Evolutionary conservation across 2,888 invertebrate species (phyloP).

Genomic region (Ecliptopera silaceata): DNA sequence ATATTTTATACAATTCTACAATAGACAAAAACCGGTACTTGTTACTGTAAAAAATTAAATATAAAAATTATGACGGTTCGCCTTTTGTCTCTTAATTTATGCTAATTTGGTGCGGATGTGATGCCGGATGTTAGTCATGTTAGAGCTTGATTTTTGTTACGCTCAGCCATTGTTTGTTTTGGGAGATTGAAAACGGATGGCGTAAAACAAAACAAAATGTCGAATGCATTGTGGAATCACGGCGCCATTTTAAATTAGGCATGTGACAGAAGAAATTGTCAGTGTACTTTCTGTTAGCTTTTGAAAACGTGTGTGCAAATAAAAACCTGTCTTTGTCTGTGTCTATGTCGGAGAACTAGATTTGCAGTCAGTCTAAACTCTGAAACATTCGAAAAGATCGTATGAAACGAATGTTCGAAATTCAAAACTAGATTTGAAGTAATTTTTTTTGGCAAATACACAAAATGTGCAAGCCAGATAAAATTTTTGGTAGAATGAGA

Average conservation of each 20-base stretch:
- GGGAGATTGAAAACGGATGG: conserved; percentile 22
- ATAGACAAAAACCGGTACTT: conserved; percentile 81
- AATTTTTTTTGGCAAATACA: no score
- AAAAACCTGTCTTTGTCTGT: no score
- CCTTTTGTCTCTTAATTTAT: conserved; percentile 76
- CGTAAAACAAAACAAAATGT: conserved; percentile 19
- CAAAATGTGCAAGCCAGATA: no score
- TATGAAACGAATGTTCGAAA: no score
- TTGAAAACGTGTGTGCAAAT: no score
- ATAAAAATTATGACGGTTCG: conserved; percentile 78
- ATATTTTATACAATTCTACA: conserved; percentile 78
- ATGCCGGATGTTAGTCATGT: conserved; percentile 43
- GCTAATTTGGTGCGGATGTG: conserved; percentile 70
- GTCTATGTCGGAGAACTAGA: no score
- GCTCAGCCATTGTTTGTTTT: conserved; percentile 40
- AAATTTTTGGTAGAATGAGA: no score
- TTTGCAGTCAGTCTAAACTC: no score
- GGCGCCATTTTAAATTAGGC: not conserved
- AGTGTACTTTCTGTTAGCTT: not conserved
- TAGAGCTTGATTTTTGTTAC: conserved; percentile 35
- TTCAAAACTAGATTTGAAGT: no score
- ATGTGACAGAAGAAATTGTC: no score
- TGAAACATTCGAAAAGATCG: no score
- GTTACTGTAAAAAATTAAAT: conserved; percentile 81
- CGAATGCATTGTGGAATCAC: not conserved